Percentiles rank a stretch among this genome's conserved stretches.
These are phyloP conservation scores for Plumapathes pennacea DNA, from an alignment of 92 coral and sea anemone species.

Conservation along the genomic window DNA sequence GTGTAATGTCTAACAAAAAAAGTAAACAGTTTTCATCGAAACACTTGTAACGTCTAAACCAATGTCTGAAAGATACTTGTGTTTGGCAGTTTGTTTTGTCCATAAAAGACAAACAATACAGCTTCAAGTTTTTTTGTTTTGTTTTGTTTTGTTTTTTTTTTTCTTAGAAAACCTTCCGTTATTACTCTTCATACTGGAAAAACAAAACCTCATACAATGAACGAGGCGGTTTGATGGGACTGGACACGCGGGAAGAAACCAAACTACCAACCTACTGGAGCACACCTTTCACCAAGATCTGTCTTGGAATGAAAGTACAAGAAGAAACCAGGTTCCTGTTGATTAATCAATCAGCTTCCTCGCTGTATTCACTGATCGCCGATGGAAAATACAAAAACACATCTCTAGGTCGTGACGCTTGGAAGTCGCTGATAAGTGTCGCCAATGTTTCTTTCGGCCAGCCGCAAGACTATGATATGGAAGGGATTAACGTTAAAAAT, in stretches of 20 bases:
- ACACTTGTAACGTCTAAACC: too few species aligned
- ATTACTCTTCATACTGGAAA: slow-evolving; percentile 47
- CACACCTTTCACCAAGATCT: slow-evolving; percentile 33
- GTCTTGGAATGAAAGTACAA: slow-evolving; percentile 48
- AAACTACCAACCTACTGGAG: slow-evolving; percentile 43
- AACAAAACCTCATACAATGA: slow-evolving; percentile 37
- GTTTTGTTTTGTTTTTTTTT: too few species aligned
- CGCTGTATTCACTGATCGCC: slow-evolving; percentile 49
- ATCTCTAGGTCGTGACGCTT: slow-evolving; percentile 28
- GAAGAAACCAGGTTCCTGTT: slow-evolving; percentile 18
- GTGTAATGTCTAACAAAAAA: too few species aligned
- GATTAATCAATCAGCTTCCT: slow-evolving; percentile 24
- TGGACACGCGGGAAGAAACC: slow-evolving; percentile 45
- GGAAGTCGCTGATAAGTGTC: slow-evolving; percentile 48
- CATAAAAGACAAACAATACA: too few species aligned
- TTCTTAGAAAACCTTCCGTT: slow-evolving; percentile 32
- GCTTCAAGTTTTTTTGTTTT: too few species aligned
- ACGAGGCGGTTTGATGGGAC: slow-evolving; percentile 27
- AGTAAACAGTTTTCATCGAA: too few species aligned
- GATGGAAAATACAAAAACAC: slow-evolving; percentile 34
- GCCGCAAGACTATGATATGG: slow-evolving; percentile 16
- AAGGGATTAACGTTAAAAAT: slow-evolving; percentile 48
- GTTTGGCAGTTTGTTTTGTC: too few species aligned
- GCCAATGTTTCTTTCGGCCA: slow-evolving; percentile 39
- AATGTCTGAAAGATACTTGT: too few species aligned